These are phyloP conservation scores for Belgica antarctica DNA, from an alignment of 2,888 invertebrate species.

Conservation along the genomic window DNA sequence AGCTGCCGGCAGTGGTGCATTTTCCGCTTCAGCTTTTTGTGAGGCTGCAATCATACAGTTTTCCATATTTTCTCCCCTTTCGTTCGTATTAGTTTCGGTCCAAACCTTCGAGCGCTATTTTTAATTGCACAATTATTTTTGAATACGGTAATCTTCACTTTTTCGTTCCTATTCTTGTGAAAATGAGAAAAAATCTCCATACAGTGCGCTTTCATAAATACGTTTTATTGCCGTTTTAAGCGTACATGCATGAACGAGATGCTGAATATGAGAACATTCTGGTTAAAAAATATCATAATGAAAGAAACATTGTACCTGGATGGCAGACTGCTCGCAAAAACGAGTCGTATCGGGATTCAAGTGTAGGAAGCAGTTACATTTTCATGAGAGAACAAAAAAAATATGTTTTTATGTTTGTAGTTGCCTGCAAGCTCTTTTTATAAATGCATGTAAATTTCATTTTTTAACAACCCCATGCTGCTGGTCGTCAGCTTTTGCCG, in stretches of 20 bases:
- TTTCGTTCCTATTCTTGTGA: neutral
- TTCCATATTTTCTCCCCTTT: neutral
- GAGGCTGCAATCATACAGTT: neutral
- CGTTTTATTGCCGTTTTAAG: slow-evolving; percentile 3
- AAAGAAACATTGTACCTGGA: slow-evolving; percentile 14
- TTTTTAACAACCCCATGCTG: neutral
- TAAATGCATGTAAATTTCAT: slow-evolving; percentile 3
- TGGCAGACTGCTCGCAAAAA: neutral
- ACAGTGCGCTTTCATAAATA: neutral
- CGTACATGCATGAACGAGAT: neutral
- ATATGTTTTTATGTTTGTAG: slow-evolving; percentile 11
- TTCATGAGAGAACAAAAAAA: neutral
- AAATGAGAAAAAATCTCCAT: neutral
- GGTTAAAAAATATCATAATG: slow-evolving; percentile 6
- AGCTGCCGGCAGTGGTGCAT: neutral
- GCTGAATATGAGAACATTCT: neutral
- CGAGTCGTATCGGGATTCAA: neutral
- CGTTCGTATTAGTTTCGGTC: neutral
- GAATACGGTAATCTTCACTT: slow-evolving; percentile 12
- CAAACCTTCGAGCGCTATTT: slow-evolving; percentile 29
- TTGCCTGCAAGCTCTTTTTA: neutral
- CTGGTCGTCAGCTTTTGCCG: neutral
- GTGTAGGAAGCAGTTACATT: neutral
- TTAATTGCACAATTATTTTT: slow-evolving; percentile 38
- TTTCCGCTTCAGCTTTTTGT: neutral